A percentile compares a stretch with the other conserved stretches of the same genome.
These are phyloP conservation scores for Dysdera silvatica DNA, from an alignment of 1,140 invertebrate species.

Conservation along the genomic window DNA sequence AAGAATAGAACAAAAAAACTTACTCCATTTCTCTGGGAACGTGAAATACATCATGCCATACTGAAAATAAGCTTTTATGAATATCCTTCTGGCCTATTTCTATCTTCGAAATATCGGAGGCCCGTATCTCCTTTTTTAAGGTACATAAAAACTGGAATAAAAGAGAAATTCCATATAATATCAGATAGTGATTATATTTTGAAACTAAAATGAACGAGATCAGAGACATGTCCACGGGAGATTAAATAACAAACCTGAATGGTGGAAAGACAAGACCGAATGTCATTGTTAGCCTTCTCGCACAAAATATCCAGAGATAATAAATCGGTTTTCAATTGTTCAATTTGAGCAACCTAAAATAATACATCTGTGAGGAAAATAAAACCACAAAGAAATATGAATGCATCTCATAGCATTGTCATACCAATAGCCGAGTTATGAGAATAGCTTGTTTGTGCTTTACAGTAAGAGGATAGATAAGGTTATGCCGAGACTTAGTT, in stretches of 20 bases:
- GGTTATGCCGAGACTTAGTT: too few species aligned
- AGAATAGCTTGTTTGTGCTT: too few species aligned
- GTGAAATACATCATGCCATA: constrained; percentile 75
- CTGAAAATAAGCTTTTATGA: constrained; percentile 72
- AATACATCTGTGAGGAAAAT: constrained; percentile 50
- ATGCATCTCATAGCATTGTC: too few species aligned
- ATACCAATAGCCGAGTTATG: too few species aligned
- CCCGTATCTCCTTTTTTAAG: constrained; percentile 49
- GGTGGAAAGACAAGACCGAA: constrained; percentile 77
- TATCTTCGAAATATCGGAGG: constrained; percentile 58
- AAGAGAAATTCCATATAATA: constrained; percentile 11
- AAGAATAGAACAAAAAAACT: not conserved
- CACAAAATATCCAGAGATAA: constrained; percentile 62
- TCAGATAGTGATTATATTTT: too few species aligned
- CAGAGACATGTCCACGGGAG: not conserved
- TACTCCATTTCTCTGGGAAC: constrained; percentile 39
- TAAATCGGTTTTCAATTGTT: constrained; percentile 63
- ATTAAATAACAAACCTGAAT: constrained; percentile 53
- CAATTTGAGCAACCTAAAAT: constrained; percentile 60
- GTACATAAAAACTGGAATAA: constrained; percentile 53
- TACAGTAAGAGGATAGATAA: too few species aligned
- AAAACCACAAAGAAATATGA: too few species aligned
- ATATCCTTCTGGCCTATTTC: constrained; percentile 77
- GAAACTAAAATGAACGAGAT: constrained; percentile 12
- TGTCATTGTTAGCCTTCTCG: constrained; percentile 73